Evolutionary conservation across 2,113 vertebrate genomes (phyloP), one percentile per base, ranked within the genome.

Genomic region (Synodontis membranacea): DNA sequence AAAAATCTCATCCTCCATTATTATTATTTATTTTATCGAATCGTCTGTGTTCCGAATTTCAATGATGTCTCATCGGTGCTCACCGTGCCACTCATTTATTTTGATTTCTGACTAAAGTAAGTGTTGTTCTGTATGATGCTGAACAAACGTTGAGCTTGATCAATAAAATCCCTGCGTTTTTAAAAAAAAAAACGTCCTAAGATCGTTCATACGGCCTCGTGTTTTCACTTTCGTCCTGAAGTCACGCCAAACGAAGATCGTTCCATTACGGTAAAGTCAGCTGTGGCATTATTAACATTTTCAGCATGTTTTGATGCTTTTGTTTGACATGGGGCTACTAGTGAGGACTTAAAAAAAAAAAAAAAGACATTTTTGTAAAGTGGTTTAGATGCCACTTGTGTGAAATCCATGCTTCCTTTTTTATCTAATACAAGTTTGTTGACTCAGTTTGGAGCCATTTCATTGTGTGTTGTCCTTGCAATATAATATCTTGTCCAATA

Each of bases 401-500:
- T 34, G n/a, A 44, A 31, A 31, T 48, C 2, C 10, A 3, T 44
- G 42, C 39, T 64, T 31, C 3, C 4, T 44, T 9, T 9, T 56
- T 0, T 44, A 2, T 58, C 4, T 17, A 76, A 50, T 50, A 50
- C 74, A 76, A 31, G 12, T 54, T 54, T 72, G 46, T 44, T 46
- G 48, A 85, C 28, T 81, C 28, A 34, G 72, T 83, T 83, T 72
- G 82, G 37, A 76, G 81, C 31, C 70, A 76, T 83, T 52, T 82
- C 81, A 17, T 10, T 88, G 83, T 89, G 83, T 87, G 66, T 88
- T 89, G 88, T 86, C 76, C 56, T 82, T 75, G 78, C 91, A 94
- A 96, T 96, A 94, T 97, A 95, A 93, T 94, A 93, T 95, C 89
- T 86, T 96, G 96, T 93, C 64, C 94, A 89, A 97, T 97, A 83